Evolutionary conservation across 2,888 invertebrate species (phyloP).

Genomic region (Bugulina stolonifera): DNA sequence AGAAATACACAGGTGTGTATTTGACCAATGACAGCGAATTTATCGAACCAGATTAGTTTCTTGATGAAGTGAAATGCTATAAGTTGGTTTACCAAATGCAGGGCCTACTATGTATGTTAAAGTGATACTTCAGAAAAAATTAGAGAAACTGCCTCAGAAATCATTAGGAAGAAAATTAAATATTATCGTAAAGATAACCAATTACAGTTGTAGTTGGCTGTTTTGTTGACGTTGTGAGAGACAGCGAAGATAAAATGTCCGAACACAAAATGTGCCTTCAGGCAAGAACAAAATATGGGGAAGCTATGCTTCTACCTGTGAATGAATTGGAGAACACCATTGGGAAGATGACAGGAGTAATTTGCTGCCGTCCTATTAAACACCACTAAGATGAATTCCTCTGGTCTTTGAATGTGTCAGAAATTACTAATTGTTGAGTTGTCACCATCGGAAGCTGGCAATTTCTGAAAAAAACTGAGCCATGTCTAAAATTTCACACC

Average conservation of each 20-base stretch:
- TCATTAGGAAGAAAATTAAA: not conserved
- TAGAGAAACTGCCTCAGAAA: not conserved
- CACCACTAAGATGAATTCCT: not conserved
- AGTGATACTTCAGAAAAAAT: not conserved
- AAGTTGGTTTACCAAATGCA: not conserved
- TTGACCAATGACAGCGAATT: not conserved
- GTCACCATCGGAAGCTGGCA: not conserved
- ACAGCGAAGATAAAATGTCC: no score
- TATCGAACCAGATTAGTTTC: not conserved
- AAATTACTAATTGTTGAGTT: not conserved
- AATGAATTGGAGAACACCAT: not conserved
- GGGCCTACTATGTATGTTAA: not conserved
- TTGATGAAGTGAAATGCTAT: not conserved
- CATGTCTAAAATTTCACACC: not conserved
- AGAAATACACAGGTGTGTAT: no score
- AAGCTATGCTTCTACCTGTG: not conserved
- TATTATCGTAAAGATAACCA: not conserved
- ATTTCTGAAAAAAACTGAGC: not conserved
- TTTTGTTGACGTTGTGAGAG: no score
- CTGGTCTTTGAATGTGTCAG: not conserved
- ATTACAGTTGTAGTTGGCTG: not conserved
- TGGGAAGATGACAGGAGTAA: not conserved
- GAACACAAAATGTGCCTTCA: no score
- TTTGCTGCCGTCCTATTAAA: not conserved
- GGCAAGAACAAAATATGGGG: not conserved